Evolutionary conservation across 2,888 invertebrate genomes (phyloP).

Genomic region (Lasioglossum zephyrum): DNA sequence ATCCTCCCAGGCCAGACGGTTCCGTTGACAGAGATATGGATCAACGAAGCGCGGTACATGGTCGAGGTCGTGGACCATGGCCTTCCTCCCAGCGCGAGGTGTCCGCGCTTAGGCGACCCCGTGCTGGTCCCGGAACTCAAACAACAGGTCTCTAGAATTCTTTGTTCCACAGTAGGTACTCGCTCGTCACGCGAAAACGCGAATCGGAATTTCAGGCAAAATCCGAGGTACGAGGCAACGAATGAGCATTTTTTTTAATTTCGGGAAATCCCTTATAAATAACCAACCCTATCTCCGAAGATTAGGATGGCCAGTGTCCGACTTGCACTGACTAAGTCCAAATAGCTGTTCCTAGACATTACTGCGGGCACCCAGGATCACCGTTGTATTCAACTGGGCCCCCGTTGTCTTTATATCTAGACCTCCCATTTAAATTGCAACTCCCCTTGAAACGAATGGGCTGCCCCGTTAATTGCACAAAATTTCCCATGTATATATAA

Average conservation of each 20-base stretch:
- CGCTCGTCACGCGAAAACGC: neutral
- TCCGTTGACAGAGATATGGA: slow-evolving; percentile 65
- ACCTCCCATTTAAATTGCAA: too few species aligned
- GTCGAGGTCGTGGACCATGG: slow-evolving; percentile 73
- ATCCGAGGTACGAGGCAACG: neutral
- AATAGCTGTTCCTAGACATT: too few species aligned
- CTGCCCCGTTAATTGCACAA: neutral
- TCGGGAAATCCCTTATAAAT: too few species aligned
- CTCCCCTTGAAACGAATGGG: neutral
- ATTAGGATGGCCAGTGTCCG: too few species aligned
- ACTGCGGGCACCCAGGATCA: too few species aligned
- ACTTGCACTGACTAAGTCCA: too few species aligned
- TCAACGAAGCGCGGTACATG: slow-evolving; percentile 57
- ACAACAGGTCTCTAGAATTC: slow-evolving; percentile 43
- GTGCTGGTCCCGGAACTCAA: slow-evolving; percentile 46
- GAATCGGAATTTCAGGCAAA: neutral
- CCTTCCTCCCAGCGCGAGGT: slow-evolving; percentile 56
- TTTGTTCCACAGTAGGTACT: neutral
- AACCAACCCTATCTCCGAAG: too few species aligned
- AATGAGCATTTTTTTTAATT: too few species aligned
- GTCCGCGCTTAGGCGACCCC: slow-evolving; percentile 73
- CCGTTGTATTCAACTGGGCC: too few species aligned
- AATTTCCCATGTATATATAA: neutral
- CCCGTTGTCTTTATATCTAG: too few species aligned
- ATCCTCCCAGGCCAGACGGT: slow-evolving; percentile 73